Percentiles rank a stretch among this genome's conserved stretches.
Evolutionary conservation across 2,113 vertebrate species (phyloP).

Genomic region (Tetraodon nigroviridis): DNA sequence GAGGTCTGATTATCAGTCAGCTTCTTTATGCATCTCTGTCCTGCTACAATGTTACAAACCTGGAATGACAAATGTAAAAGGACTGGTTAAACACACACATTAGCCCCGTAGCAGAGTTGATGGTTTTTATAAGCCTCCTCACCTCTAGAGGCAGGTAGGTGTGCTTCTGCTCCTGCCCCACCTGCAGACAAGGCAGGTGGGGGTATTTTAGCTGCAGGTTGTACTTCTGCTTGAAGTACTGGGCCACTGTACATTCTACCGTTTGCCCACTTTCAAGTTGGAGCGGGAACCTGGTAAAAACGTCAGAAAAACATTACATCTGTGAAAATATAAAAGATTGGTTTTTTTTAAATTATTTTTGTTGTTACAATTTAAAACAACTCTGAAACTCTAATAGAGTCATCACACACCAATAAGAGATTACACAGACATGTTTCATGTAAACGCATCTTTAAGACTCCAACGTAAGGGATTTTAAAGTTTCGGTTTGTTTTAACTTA

Average conservation of each 20-base stretch:
- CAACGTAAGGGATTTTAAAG: too few relatives aligned
- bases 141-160: conserved; percentile 98
- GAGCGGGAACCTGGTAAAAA: conserved; percentile 85
- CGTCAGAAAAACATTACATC: neutral
- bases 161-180: conserved; percentile 99
- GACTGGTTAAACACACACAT: neutral
- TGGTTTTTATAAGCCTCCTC: conserved; percentile 45
- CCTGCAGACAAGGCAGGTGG: conserved; percentile 95
- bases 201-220: conserved; percentile 98
- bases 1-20: conserved; percentile 99
- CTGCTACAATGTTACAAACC: conserved; percentile 99
- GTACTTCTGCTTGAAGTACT: conserved; percentile 99
- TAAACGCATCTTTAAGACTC: too few relatives aligned
- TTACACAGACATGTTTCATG: too few relatives aligned
- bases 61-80: conserved; percentile 38
- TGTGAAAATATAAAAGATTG: neutral
- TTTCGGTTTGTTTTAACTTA: neutral
- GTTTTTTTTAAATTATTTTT: neutral
- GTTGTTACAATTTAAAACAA: neutral
- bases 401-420: too few relatives aligned
- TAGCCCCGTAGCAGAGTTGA: neutral
- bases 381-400: neutral
- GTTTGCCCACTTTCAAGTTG: conserved; percentile 98
- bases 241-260: conserved; percentile 97
- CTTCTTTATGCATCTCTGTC: conserved; percentile 98